These are phyloP conservation scores for Cosmia trapezina DNA, from an alignment of 2,888 invertebrate genomes.

Conservation along the genomic window DNA sequence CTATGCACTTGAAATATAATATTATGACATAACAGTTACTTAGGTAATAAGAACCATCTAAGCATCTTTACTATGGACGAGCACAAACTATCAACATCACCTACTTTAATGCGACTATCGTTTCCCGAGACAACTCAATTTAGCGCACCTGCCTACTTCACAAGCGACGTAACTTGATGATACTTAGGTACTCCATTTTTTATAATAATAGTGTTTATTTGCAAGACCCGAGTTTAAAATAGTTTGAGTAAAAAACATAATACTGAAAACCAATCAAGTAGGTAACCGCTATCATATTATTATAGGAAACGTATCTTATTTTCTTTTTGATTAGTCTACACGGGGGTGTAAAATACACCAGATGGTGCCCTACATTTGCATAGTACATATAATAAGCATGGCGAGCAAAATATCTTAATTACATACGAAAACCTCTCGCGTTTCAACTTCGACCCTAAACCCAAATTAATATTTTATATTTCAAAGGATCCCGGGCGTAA, in stretches of 20 bases:
- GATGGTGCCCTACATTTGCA: conserved; percentile 7
- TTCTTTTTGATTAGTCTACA: neutral
- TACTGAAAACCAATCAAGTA: conserved; percentile 6
- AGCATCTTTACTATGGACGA: neutral
- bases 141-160: conserved; percentile 23
- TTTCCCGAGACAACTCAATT: conserved; percentile 47
- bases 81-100: conserved; percentile 19
- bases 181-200: conserved; percentile 6
- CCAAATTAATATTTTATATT: conserved; percentile 59
- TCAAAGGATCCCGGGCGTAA: conserved; percentile 43
- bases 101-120: conserved; percentile 9
- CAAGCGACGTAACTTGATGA: conserved; percentile 25
- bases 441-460: conserved; percentile 46
- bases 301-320: neutral
- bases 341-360: neutral
- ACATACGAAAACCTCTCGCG: conserved; percentile 34
- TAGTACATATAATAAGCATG: conserved; percentile 9
- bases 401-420: conserved; percentile 44
- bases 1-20: no score
- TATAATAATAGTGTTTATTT: neutral
- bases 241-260: neutral
- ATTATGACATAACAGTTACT: neutral
- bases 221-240: neutral
- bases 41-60: neutral
- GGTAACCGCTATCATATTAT: neutral